A percentile compares a stretch with the other conserved stretches of the same genome.
Conservation (phyloP, 2,113 vertebrate genomes). For the Plecturocebus donacophilus region DNA sequence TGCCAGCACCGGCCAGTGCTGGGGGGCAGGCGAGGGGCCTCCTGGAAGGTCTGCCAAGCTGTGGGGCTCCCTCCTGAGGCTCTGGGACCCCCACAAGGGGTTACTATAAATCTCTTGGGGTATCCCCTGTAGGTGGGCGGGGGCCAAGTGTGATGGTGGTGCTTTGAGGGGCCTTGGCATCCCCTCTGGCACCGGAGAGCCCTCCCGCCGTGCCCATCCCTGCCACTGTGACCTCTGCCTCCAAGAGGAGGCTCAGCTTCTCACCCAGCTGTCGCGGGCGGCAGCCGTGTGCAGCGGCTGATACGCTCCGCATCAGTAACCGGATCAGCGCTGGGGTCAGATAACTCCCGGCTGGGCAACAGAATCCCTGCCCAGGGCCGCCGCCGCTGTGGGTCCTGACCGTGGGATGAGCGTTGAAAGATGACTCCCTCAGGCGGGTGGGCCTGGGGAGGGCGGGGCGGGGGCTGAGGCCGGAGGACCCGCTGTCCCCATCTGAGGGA, state of each 20-base stretch:
- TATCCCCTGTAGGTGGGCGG: neutral
- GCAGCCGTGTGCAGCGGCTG: neutral
- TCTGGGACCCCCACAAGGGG: fast-evolving
- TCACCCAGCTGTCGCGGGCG: neutral
- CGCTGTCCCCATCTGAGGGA: fast-evolving
- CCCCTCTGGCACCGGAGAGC: fast-evolving
- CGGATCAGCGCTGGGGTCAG: slow-evolving; percentile 44
- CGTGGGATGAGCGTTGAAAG: neutral
- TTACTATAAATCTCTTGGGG: neutral
- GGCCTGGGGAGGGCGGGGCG: fast-evolving
- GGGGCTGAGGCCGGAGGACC: too few relatives aligned
- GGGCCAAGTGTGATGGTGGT: fast-evolving
- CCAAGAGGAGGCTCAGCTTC: neutral
- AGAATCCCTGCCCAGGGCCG: neutral
- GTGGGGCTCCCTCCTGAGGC: neutral
- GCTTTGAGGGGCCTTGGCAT: neutral
- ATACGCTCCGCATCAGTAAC: neutral
- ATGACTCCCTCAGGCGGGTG: neutral
- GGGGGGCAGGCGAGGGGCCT: neutral
- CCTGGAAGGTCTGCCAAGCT: neutral
- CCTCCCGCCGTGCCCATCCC: neutral
- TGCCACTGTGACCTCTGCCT: neutral
- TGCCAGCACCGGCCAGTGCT: neutral
- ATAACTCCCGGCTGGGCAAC: slow-evolving; percentile 45
- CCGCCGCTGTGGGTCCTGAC: neutral